Evolutionary conservation across 2,888 invertebrate genomes (phyloP).

Genomic region (Sussaba pulchella): DNA sequence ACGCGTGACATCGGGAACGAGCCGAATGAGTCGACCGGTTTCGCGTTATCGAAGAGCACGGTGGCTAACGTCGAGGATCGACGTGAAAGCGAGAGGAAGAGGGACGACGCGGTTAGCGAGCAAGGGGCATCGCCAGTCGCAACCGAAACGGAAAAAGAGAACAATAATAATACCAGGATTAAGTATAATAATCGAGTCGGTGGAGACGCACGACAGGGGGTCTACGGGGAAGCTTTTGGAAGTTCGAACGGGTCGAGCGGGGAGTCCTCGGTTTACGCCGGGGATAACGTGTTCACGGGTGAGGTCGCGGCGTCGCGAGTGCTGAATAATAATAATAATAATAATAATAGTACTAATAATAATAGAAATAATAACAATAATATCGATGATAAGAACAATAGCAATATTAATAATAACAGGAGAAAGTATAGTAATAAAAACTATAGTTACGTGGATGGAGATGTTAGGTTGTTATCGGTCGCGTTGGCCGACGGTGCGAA

Average conservation of each 20-base stretch:
- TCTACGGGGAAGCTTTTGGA: conserved; percentile 52
- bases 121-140: neutral
- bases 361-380: conserved; percentile 31
- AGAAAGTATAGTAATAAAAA: conserved; percentile 58
- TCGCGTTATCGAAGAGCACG: conserved; percentile 46
- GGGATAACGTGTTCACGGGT: conserved; percentile 32
- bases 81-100: conserved; percentile 51
- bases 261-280: conserved; percentile 12
- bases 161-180: neutral
- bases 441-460: conserved; percentile 10
- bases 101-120: conserved; percentile 36
- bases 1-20: conserved; percentile 14
- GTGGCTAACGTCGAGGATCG: conserved; percentile 51
- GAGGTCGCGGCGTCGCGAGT: conserved; percentile 44
- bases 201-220: conserved; percentile 34
- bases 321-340: conserved; percentile 49
- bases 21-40: conserved; percentile 54
- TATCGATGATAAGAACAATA: conserved; percentile 44
- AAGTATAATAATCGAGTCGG: conserved; percentile 30
- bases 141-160: neutral
- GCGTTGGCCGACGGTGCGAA: conserved; percentile 58
- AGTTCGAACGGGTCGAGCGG: conserved; percentile 7
- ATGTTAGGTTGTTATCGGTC: conserved; percentile 32
- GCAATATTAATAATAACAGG: conserved; percentile 25
- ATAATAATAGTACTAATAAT: conserved; percentile 44